Evolutionary conservation across 2,888 invertebrate species (phyloP).

Genomic region (Standfussiana lucernea): DNA sequence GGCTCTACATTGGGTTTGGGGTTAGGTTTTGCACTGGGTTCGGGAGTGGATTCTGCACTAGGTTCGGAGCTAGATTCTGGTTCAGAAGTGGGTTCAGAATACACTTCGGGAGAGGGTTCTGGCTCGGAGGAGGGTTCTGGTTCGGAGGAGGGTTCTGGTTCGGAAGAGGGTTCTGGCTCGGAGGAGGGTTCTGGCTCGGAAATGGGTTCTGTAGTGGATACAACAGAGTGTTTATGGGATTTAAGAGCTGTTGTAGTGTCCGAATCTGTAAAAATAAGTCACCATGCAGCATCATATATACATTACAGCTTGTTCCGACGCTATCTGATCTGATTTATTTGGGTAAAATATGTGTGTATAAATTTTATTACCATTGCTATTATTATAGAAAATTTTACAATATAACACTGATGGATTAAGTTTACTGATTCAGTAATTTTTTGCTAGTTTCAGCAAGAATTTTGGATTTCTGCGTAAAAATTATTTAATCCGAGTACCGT

Average conservation of each 20-base stretch:
- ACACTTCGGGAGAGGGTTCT: constrained; percentile 64
- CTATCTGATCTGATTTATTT: constrained; percentile 49
- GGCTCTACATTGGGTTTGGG: constrained; percentile 76
- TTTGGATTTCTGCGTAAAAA: not conserved
- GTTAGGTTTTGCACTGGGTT: constrained; percentile 52
- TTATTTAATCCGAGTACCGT: not conserved
- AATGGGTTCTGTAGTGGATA: constrained; percentile 70
- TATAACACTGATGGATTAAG: not conserved
- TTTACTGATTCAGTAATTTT: not conserved
- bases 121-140: constrained; percentile 76
- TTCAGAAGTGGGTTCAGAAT: not conserved
- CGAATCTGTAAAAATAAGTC: constrained; percentile 88
- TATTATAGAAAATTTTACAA: not conserved
- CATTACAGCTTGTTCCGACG: constrained; percentile 69
- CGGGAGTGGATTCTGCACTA: constrained; percentile 18
- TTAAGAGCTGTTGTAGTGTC: constrained; percentile 82
- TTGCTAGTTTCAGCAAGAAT: not conserved
- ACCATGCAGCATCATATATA: constrained; percentile 85
- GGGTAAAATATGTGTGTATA: not conserved
- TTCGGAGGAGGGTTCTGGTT: constrained; percentile 72
- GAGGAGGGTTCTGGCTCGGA: constrained; percentile 76
- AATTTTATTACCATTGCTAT: not conserved
- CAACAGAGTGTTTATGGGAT: constrained; percentile 66
- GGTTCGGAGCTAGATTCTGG: constrained; percentile 21
- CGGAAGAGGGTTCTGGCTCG: constrained; percentile 66